Evolutionary conservation across 2,113 vertebrate genomes (phyloP), one percentile per base, ranked within the genome.

Genomic region (Marmota monax): DNA sequence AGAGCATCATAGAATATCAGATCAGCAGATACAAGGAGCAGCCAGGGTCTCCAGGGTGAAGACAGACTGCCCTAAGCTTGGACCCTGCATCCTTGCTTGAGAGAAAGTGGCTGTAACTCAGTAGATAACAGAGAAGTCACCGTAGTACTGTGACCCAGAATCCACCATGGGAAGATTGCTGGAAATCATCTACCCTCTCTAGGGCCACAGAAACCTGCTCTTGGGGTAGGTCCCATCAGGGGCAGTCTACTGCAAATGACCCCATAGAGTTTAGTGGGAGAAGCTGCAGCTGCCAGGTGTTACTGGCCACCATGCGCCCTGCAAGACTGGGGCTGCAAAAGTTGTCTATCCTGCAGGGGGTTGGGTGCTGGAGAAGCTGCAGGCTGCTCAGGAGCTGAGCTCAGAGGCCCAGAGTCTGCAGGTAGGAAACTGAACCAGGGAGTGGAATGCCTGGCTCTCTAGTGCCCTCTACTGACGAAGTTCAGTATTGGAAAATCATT

Each of bases 121-220:
- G 29, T 34, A 11, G 5, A 7, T n/a, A 65, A 25, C 63, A 61
- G 51, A 61, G 48, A 42, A 23, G n/a, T 39, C 23, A 27, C n/a
- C 5, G 13, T 37, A n/a, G 3, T 34, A 9, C 34, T 8, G n/a
- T 7, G 34, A 56, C 51, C 17, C 76, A 56, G 32, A 4, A 32
- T 1, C 18, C 37, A 23, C 27, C 72, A 9, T 14, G 37, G 32
- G 25, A 17, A 3, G 37, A 27, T 42, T 14, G 25, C 37, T 14
- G 27, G 37, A 56, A 9, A 37, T 5, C 0, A 37, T 5, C 0
- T 1, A 5, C 20, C 65, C 1, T 45, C 25, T 42, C 1, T 1
- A 8, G 13, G 5, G 32, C 23, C 16, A 29, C 34, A 86, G 34
- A 29, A 72, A 13, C 4, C 29, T 70, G 20, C 6, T 6, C 14